Evolutionary conservation across 2,113 vertebrate genomes (phyloP), one percentile per base, ranked within the genome.

Genomic region (Colius striatus): DNA sequence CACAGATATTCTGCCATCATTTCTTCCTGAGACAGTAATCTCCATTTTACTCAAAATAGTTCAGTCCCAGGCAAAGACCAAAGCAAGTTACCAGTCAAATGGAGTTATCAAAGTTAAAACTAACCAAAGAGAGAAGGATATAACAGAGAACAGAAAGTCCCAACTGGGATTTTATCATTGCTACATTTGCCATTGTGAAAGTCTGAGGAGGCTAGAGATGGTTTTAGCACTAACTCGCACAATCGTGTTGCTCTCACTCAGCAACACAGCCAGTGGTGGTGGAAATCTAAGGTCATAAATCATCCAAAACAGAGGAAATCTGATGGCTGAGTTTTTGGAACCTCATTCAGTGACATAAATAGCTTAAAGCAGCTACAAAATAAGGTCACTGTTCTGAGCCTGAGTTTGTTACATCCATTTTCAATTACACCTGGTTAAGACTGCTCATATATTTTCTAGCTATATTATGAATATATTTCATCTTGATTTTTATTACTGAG

Each of bases 351-450:
- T 0, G 2, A 62, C 30, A 74, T 82, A 77, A 83, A 96, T 13
- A 82, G 85, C 82, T 93, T 48, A 70, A 90, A 88, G 72, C 27
- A 45, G 27, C 82, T 83, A 62, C 72, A 67, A 93, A 93, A 88
- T 26, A 83, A 93, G 38, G 73, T 74, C 74, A 71, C 34, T 60
- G 22, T 55, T 86, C 67, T 27, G 48, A 87, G 79, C 54, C 87
- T 11, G n/a, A 57, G 8, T 83, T 92, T 82, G 41, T 67, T 90
- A 92, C 95, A 93, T 62, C 65, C 26, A 20, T 58, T 91, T 83
- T 61, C 82, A 94, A 62, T 83, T 88, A 80, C 43, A 83, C 70
- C 85, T 76, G 51, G 27, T 2, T 81, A 75, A 76, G 72, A 43
- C 43, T 77, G 47, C 63, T 88, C 71, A 50, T 94, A 34, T 80